phyloP scores from a whole-genome alignment of 1,140 invertebrate genomes.

The Coptotermes formosanus region DNA sequence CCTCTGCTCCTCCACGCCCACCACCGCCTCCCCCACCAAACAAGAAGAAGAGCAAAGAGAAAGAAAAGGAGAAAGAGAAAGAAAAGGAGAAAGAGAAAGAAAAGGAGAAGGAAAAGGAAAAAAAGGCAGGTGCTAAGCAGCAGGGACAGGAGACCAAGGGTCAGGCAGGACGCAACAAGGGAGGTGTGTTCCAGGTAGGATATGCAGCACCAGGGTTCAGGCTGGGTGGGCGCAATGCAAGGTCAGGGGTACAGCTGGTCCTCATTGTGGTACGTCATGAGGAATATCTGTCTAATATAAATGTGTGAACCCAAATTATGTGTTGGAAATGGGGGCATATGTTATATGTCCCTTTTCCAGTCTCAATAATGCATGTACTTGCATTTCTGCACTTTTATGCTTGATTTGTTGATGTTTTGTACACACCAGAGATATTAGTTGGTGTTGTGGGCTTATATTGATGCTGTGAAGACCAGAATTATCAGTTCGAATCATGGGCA shows the following conservation, averaged over 20 bases:
- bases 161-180: slow-evolving; percentile 31
- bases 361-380: too few species aligned
- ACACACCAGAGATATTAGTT: too few species aligned
- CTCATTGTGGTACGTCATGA: too few species aligned
- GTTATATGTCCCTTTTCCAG: too few species aligned
- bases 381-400: too few species aligned
- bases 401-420: too few species aligned
- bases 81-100: slow-evolving; percentile 45
- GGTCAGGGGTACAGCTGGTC: not conserved
- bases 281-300: too few species aligned
- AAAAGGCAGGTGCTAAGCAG: slow-evolving; percentile 52
- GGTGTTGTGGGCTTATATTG: too few species aligned
- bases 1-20: slow-evolving; percentile 35
- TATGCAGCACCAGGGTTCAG: not conserved
- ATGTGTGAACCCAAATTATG: too few species aligned
- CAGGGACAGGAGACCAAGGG: slow-evolving; percentile 39
- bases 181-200: slow-evolving; percentile 40
- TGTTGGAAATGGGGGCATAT: too few species aligned
- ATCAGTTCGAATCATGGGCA: too few species aligned
- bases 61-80: slow-evolving; percentile 52
- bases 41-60: slow-evolving; percentile 67
- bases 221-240: not conserved
- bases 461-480: too few species aligned
- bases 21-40: slow-evolving; percentile 60
- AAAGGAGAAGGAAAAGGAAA: slow-evolving; percentile 43